A percentile compares a stretch with the other conserved stretches of the same genome.
Evolutionary conservation across 2,113 vertebrate species (phyloP).

Genomic region (Acanthochromis polyacanthus): DNA sequence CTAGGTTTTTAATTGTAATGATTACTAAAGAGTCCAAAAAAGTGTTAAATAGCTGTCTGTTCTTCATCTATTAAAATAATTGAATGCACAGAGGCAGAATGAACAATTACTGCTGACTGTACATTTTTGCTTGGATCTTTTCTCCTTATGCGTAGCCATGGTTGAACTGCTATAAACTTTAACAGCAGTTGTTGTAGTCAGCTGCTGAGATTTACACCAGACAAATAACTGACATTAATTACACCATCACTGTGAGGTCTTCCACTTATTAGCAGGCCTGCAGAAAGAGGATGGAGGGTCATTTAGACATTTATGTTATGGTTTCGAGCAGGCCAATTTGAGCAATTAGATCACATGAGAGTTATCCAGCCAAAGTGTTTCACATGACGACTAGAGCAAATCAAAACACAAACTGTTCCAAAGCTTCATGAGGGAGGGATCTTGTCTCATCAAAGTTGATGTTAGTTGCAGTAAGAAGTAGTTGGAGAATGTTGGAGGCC

Average conservation of each 20-base stretch:
- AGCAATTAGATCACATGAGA: conserved; percentile 69
- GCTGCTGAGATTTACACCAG: conserved; percentile 40
- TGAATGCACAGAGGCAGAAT: background rate
- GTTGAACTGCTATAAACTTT: conserved; percentile 13
- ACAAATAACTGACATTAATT: conserved; percentile 59
- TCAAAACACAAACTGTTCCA: conserved; percentile 30
- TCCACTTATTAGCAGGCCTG: conserved; percentile 59
- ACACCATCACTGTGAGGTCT: conserved; percentile 45
- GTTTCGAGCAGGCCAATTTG: conserved; percentile 65
- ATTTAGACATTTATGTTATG: conserved; percentile 47
- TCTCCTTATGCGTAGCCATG: background rate
- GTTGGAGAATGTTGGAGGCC: background rate
- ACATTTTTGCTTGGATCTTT: conserved; percentile 7
- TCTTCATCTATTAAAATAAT: background rate
- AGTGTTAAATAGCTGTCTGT: no score
- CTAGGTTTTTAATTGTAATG: no score
- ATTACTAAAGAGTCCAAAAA: no score
- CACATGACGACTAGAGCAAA: conserved; percentile 25
- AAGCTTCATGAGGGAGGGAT: conserved; percentile 8
- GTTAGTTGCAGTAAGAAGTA: background rate
- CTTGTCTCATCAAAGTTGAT: background rate
- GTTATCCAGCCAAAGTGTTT: conserved; percentile 59
- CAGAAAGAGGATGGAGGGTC: background rate
- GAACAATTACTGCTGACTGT: background rate
- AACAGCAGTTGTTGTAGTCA: conserved; percentile 50